Evolutionary conservation across 2,888 invertebrate genomes (phyloP).

Genomic region (Dusona sp.): DNA sequence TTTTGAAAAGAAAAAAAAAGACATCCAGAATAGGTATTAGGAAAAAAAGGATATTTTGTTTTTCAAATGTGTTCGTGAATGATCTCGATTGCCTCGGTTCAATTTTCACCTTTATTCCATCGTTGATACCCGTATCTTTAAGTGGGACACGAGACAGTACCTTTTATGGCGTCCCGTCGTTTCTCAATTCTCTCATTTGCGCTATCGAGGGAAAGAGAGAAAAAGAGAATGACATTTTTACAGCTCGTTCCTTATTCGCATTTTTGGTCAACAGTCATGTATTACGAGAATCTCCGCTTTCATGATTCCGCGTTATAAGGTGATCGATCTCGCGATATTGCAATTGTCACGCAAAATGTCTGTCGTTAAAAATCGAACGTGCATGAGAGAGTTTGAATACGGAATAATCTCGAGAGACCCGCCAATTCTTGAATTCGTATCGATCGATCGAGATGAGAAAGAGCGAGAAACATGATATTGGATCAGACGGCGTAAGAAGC

Average conservation of each 20-base stretch:
- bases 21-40: conserved; percentile 1
- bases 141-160: conserved; percentile 78
- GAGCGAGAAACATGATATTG: not conserved
- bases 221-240: not conserved
- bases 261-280: conserved; percentile 24
- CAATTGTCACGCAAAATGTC: conserved; percentile 37
- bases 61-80: conserved; percentile 12
- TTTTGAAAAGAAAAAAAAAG: conserved; percentile 1
- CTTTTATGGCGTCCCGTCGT: conserved; percentile 78
- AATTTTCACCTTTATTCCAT: conserved; percentile 37
- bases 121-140: conserved; percentile 65
- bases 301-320: conserved; percentile 47
- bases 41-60: conserved; percentile 7
- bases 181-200: conserved; percentile 60
- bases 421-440: conserved; percentile 30
- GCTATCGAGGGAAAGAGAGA: not conserved
- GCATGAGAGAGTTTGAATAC: conserved; percentile 8
- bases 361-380: not conserved
- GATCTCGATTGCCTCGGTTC: conserved; percentile 50
- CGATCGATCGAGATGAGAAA: conserved; percentile 20
- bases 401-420: conserved; percentile 42
- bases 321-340: conserved; percentile 56
- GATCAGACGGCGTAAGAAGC: conserved; percentile 42
- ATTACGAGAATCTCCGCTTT: conserved; percentile 43
- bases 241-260: conserved; percentile 66